Evolutionary conservation across 1,140 invertebrate species (phyloP).

Genomic region (Drosophila auraria): DNA sequence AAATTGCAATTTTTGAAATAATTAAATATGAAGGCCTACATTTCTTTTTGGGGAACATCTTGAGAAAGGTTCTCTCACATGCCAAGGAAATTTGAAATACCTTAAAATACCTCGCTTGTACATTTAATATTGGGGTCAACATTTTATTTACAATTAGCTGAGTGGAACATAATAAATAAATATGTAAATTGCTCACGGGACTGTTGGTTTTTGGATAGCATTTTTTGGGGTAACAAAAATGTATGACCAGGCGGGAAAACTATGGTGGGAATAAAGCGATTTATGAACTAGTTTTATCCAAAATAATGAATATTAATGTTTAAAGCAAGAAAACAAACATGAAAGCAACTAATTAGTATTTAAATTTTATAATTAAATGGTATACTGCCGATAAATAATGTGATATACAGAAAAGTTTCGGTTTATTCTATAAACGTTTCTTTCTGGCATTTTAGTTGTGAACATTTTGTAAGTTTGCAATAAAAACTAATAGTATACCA

Average conservation of each 20-base stretch:
- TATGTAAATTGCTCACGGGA: slow-evolving; percentile 56
- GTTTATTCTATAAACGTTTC: no score
- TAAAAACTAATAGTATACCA: background rate
- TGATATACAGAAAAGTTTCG: no score
- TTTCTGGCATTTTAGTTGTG: no score
- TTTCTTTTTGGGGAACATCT: slow-evolving; percentile 42
- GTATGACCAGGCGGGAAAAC: background rate
- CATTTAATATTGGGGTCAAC: slow-evolving; percentile 51
- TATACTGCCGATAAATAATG: background rate
- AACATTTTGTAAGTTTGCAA: no score
- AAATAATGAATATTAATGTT: background rate
- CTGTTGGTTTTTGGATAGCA: slow-evolving; percentile 18
- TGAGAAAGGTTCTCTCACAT: slow-evolving; percentile 45
- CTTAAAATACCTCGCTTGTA: slow-evolving; percentile 43
- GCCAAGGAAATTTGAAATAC: slow-evolving; percentile 44
- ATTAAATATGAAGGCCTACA: slow-evolving; percentile 73
- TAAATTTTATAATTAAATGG: background rate
- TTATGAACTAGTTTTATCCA: background rate
- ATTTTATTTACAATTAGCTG: slow-evolving; percentile 67
- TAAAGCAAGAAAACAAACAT: background rate
- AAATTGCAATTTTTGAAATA: slow-evolving; percentile 77
- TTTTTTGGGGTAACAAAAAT: background rate
- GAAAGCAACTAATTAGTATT: background rate
- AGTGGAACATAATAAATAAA: slow-evolving; percentile 33
- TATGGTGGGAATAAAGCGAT: slow-evolving; percentile 12